These are phyloP conservation scores for zebrafish (Danio rerio) DNA, from an alignment of 2,113 vertebrate species.

Conservation along the genomic window DNA sequence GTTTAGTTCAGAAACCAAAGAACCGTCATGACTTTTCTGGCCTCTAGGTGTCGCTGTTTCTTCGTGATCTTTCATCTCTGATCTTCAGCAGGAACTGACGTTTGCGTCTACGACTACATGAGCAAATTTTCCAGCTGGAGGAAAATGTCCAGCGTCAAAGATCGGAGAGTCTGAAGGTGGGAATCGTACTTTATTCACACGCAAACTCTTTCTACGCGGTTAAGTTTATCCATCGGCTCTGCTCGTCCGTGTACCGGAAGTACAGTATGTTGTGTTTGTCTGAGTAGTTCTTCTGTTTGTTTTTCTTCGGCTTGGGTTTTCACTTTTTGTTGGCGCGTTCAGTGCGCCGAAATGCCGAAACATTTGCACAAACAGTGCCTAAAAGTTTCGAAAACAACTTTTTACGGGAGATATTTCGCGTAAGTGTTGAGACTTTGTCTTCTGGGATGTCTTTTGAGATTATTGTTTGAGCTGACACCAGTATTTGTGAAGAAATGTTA, in stretches of 20 bases:
- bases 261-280: not conserved
- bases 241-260: not conserved
- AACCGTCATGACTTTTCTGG: too few species aligned
- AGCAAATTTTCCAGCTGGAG: slow-evolving; percentile 76
- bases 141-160: slow-evolving; percentile 74
- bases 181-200: slow-evolving; percentile 47
- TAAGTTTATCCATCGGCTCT: not conserved
- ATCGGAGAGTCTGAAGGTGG: slow-evolving; percentile 73
- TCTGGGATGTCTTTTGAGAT: not conserved
- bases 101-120: slow-evolving; percentile 68
- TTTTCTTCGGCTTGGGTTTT: slow-evolving; percentile 34
- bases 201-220: slow-evolving; percentile 14
- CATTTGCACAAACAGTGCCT: slow-evolving; percentile 23
- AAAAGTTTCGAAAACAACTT: slow-evolving; percentile 41
- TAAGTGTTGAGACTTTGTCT: not conserved
- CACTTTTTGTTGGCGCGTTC: slow-evolving; percentile 22
- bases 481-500: not conserved
- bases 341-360: slow-evolving; percentile 36
- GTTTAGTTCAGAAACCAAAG: too few species aligned
- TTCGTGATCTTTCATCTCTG: slow-evolving; percentile 3
- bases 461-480: not conserved
- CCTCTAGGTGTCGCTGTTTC: slow-evolving; percentile 56
- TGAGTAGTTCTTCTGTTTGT: slow-evolving; percentile 38
- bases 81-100: slow-evolving; percentile 80
- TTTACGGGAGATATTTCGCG: not conserved